phyloP scores from a whole-genome alignment of 2,113 vertebrate genomes.

The Pelecanus crispus region DNA sequence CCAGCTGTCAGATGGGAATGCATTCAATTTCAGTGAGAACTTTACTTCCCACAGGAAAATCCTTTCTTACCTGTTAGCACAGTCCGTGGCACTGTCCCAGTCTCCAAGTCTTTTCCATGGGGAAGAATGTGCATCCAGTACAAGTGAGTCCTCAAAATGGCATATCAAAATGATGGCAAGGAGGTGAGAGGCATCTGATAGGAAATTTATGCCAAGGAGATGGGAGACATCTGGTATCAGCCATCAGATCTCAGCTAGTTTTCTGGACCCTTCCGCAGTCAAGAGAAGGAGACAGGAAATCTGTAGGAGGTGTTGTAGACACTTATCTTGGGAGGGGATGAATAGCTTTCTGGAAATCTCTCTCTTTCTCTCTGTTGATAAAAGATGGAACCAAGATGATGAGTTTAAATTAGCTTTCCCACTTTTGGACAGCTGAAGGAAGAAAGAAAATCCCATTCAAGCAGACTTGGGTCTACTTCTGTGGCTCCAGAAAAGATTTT shows the following conservation, averaged over 20 bases:
- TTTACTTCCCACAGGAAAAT: neutral
- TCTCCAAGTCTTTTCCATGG: neutral
- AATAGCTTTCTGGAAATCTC: neutral
- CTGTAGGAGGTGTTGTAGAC: conserved; percentile 35
- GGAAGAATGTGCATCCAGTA: neutral
- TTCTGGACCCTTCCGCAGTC: neutral
- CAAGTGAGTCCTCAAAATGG: neutral
- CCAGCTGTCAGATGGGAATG: neutral
- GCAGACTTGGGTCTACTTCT: neutral
- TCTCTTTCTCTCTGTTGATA: neutral
- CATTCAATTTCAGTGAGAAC: neutral
- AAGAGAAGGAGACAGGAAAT: conserved; percentile 11
- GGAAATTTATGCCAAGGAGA: neutral
- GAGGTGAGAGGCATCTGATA: conserved; percentile 1
- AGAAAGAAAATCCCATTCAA: neutral
- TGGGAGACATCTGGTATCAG: conserved; percentile 38
- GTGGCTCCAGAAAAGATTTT: neutral
- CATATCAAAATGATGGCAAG: neutral
- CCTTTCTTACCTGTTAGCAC: neutral
- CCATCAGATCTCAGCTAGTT: neutral
- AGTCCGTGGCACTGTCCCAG: neutral
- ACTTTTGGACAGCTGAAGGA: neutral
- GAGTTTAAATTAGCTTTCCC: neutral
- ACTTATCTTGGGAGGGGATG: neutral
- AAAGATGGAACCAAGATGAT: neutral